phyloP scores from a whole-genome alignment of 1,140 invertebrate species.

The Stegodyphus mimosarum region DNA sequence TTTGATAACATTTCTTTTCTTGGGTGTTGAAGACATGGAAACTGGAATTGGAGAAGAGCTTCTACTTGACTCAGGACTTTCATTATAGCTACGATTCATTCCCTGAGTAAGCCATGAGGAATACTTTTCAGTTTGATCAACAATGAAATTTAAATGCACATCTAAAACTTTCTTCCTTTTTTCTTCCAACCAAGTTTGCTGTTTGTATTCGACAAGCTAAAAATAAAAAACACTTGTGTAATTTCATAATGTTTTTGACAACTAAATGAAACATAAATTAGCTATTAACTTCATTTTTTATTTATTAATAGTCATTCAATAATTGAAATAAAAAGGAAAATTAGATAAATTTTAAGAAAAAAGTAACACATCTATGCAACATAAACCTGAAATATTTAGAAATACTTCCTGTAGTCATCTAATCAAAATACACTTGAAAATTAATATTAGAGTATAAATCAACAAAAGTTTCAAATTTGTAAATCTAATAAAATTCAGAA shows the following conservation, averaged over 20 bases:
- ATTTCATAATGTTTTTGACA: neutral
- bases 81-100: constrained; percentile 73
- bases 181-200: constrained; percentile 90
- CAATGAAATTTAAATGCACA: constrained; percentile 97
- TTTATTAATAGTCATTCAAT: too few relatives aligned
- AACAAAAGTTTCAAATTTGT: too few relatives aligned
- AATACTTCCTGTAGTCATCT: too few relatives aligned
- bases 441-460: too few relatives aligned
- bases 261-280: neutral
- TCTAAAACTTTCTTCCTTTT: constrained; percentile 95
- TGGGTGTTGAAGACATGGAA: constrained; percentile 42
- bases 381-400: too few relatives aligned
- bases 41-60: constrained; percentile 41
- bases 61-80: constrained; percentile 48
- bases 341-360: too few relatives aligned
- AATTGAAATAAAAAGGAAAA: too few relatives aligned
- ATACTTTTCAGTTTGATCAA: constrained; percentile 98
- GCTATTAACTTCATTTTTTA: too few relatives aligned
- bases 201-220: constrained; percentile 93
- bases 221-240: neutral
- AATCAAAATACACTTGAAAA: too few relatives aligned
- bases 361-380: too few relatives aligned
- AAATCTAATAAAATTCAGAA: too few relatives aligned
- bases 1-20: neutral
- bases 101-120: constrained; percentile 89